Conservation (phyloP, 2,888 invertebrate species). For the Melanotus villosus region DNA sequence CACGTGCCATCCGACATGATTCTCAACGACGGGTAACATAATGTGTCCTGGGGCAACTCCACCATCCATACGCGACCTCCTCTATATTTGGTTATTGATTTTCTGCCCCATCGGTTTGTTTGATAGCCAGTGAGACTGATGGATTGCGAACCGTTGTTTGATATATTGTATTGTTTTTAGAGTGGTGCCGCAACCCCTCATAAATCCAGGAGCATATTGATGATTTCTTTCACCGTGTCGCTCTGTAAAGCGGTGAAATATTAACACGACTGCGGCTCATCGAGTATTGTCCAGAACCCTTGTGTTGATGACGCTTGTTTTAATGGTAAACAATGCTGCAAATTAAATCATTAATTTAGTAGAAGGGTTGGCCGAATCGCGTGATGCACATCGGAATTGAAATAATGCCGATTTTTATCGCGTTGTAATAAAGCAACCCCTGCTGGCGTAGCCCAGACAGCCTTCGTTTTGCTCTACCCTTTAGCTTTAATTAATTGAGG, state of each 20-base stretch:
- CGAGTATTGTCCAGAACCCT: slow-evolving; percentile 19
- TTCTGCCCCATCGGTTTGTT: slow-evolving; percentile 55
- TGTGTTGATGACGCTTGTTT: slow-evolving; percentile 26
- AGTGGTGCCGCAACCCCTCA: slow-evolving; percentile 34
- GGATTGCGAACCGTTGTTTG: slow-evolving; percentile 47
- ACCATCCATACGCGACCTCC: slow-evolving; percentile 23
- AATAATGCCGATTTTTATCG: slow-evolving; percentile 34
- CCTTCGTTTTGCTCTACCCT: slow-evolving; percentile 16
- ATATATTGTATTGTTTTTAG: slow-evolving; percentile 52
- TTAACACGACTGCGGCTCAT: slow-evolving; percentile 27
- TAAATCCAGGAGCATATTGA: slow-evolving; percentile 44
- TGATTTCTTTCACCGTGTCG: slow-evolving; percentile 42
- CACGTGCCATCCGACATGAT: slow-evolving; percentile 50
- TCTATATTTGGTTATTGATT: slow-evolving; percentile 51
- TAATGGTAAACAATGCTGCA: slow-evolving; percentile 30
- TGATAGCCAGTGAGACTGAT: slow-evolving; percentile 52
- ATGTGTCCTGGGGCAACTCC: slow-evolving; percentile 52
- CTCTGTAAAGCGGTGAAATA: slow-evolving; percentile 27
- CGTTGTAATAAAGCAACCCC: slow-evolving; percentile 23
- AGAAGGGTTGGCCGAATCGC: slow-evolving; percentile 20
- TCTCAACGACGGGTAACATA: slow-evolving; percentile 54
- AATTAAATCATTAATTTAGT: slow-evolving; percentile 36
- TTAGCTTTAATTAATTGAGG: slow-evolving; percentile 35
- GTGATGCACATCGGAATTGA: slow-evolving; percentile 25
- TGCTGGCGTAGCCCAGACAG: not conserved